These are phyloP conservation scores for Solenopsis fugax DNA, from an alignment of 1,140 invertebrate genomes.

Conservation along the genomic window DNA sequence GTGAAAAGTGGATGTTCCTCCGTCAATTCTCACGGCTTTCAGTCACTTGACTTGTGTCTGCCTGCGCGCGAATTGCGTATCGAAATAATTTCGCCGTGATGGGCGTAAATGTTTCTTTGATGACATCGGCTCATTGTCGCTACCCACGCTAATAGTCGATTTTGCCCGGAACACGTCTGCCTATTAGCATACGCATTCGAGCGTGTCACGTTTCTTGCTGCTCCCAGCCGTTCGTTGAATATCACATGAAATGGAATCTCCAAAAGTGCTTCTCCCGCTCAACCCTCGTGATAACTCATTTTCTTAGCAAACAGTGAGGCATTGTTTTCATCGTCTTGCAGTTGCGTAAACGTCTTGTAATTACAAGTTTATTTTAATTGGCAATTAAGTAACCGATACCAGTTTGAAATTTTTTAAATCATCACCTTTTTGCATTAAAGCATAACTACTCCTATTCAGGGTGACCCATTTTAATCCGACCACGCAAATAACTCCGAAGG, in stretches of 20 bases:
- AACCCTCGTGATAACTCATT: conserved; percentile 3
- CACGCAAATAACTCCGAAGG: too few relatives aligned
- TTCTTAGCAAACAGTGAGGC: not conserved
- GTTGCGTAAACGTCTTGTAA: not conserved
- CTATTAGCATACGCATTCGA: conserved; percentile 61
- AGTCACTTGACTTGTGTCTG: not conserved
- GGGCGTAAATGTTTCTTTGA: conserved; percentile 53
- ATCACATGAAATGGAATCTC: conserved; percentile 23
- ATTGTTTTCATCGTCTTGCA: not conserved
- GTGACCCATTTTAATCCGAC: too few relatives aligned
- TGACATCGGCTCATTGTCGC: conserved; percentile 51
- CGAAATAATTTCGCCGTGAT: conserved; percentile 11
- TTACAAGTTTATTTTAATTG: too few relatives aligned
- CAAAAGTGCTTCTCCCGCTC: not conserved
- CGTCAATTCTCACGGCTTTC: not conserved
- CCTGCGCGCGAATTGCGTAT: conserved; percentile 22
- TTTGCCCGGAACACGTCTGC: conserved; percentile 43
- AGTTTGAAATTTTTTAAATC: not conserved
- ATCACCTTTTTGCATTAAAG: not conserved
- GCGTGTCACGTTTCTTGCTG: conserved; percentile 52
- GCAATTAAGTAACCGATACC: not conserved
- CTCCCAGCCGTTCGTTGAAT: conserved; percentile 16
- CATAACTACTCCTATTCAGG: not conserved
- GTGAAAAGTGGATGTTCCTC: not conserved
- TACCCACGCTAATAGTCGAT: conserved; percentile 53